Evolutionary conservation across 2,113 vertebrate genomes (phyloP).

Genomic region (Panthera tigris): DNA sequence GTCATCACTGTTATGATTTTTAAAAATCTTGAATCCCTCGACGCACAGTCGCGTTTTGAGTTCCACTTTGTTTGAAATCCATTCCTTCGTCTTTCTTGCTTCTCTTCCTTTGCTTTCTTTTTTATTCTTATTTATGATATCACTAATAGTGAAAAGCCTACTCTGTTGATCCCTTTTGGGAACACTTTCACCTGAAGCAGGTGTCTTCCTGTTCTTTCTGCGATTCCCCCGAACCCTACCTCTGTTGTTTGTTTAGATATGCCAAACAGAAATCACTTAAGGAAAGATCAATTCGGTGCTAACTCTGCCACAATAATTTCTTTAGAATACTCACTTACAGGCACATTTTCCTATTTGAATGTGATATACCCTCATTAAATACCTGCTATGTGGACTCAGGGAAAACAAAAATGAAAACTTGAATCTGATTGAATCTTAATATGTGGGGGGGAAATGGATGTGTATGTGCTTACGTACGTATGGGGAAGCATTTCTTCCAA

Average conservation of each 20-base stretch:
- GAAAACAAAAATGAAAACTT: neutral
- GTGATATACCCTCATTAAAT: neutral
- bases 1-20: neutral
- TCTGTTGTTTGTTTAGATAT: conserved; percentile 27
- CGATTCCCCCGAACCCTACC: neutral
- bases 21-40: neutral
- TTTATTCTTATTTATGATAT: neutral
- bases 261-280: neutral
- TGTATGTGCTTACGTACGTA: rapidly evolving
- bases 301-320: neutral
- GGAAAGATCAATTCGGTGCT: neutral
- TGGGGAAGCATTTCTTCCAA: neutral
- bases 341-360: neutral
- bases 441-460: neutral
- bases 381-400: neutral
- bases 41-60: neutral
- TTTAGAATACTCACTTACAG: neutral
- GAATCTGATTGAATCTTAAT: neutral
- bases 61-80: neutral
- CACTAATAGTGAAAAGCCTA: neutral
- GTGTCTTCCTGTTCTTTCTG: neutral
- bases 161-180: neutral
- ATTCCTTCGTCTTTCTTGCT: neutral
- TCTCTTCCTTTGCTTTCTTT: neutral
- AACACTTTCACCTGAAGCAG: neutral